These are phyloP conservation scores for Boulengeromyrus knoepffleri DNA, from an alignment of 2,113 vertebrate species.

Conservation along the genomic window DNA sequence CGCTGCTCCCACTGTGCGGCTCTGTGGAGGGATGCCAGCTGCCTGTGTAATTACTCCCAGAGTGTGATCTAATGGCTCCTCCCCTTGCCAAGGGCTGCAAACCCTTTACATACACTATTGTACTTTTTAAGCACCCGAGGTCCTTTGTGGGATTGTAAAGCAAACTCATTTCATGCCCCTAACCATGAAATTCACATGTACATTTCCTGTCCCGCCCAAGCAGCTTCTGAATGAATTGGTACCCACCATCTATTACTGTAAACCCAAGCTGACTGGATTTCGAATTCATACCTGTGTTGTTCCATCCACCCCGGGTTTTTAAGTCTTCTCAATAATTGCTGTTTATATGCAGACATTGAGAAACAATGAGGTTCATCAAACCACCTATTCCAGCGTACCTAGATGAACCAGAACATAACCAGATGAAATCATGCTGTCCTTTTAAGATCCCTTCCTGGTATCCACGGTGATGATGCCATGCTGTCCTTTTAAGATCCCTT, in stretches of 20 bases:
- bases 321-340: background rate
- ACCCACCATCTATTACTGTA: background rate
- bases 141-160: background rate
- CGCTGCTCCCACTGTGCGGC: background rate
- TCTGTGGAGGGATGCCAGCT: background rate
- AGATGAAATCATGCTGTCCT: background rate
- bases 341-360: background rate
- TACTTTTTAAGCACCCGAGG: background rate
- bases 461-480: background rate
- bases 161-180: background rate
- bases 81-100: background rate
- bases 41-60: background rate
- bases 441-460: background rate
- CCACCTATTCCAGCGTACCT: background rate
- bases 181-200: background rate
- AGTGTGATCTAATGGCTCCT: background rate
- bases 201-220: background rate
- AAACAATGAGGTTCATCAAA: background rate
- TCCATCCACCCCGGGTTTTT: background rate
- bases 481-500: background rate
- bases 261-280: background rate
- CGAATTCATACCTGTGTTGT: background rate
- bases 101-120: background rate
- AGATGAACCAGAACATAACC: background rate
- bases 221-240: background rate